Conservation (phyloP, 2,797 vertebrate species). For the Pipistrellus kuhlii region DNA sequence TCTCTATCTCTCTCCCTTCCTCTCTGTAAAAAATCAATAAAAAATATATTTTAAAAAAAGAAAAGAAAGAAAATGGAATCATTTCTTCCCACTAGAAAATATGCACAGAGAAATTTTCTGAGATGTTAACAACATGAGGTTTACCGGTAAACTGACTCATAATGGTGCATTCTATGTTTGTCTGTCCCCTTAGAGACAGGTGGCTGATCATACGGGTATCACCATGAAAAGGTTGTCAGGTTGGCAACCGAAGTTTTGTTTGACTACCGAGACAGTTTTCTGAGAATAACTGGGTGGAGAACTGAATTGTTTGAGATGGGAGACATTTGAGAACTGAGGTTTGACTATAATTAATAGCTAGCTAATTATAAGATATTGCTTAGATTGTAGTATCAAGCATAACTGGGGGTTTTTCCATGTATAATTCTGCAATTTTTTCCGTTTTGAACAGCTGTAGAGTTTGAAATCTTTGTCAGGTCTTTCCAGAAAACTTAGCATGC, state of each 20-base stretch:
- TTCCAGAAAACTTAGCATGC: not conserved
- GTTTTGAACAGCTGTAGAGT: not conserved
- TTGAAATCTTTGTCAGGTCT: slow-evolving; percentile 4
- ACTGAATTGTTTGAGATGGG: not conserved
- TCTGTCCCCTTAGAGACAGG: not conserved
- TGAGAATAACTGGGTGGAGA: not conserved
- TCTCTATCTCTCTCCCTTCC: no score
- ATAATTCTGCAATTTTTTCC: slow-evolving; percentile 3
- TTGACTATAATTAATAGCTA: not conserved
- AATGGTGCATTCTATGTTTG: not conserved
- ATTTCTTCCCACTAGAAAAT: not conserved
- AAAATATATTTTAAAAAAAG: no score
- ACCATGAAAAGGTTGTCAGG: not conserved
- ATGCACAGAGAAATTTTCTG: not conserved
- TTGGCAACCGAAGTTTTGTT: not conserved
- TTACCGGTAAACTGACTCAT: not conserved
- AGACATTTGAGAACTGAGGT: not conserved
- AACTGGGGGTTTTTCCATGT: not conserved
- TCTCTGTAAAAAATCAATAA: no score
- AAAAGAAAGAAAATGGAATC: not conserved
- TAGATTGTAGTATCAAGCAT: not conserved
- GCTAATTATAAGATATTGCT: not conserved
- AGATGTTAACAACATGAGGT: not conserved
- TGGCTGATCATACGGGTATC: not conserved
- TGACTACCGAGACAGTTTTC: not conserved